Percentiles rank a stretch among this genome's conserved stretches.
These are phyloP conservation scores for Acleris holmiana DNA, from an alignment of 2,888 invertebrate genomes.

Conservation along the genomic window DNA sequence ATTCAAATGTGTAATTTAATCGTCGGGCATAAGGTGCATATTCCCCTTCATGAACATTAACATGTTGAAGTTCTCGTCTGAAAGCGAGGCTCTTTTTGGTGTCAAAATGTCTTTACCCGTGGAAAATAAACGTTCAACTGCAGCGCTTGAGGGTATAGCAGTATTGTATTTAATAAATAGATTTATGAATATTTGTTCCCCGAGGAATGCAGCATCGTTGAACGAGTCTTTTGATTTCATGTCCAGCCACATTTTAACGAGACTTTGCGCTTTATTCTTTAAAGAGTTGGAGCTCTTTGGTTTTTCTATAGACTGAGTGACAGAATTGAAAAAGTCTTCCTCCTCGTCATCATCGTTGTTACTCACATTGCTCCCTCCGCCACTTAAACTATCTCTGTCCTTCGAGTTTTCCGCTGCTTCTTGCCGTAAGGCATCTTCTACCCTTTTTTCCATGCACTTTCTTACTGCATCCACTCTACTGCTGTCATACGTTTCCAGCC, in stretches of 20 bases:
- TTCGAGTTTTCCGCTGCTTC: constrained; percentile 25
- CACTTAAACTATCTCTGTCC: constrained; percentile 36
- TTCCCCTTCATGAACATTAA: constrained; percentile 39
- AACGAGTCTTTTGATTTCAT: no score
- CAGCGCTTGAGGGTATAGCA: constrained; percentile 36
- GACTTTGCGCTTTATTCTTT: constrained; percentile 45
- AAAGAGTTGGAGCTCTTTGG: constrained; percentile 44
- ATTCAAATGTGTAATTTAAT: constrained; percentile 8
- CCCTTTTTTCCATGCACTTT: no score
- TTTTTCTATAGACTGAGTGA: constrained; percentile 41
- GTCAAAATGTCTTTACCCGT: constrained; percentile 44
- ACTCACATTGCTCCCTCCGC: constrained; percentile 30
- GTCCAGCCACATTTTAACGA: constrained; percentile 49
- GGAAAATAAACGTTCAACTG: constrained; percentile 40
- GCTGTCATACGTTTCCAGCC: no score
- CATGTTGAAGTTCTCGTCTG: constrained; percentile 49
- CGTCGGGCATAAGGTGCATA: constrained; percentile 43
- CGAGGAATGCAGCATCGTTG: constrained; percentile 30
- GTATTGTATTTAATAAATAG: constrained; percentile 34
- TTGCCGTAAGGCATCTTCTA: background rate
- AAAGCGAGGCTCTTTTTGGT: constrained; percentile 45
- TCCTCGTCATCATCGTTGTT: constrained; percentile 42
- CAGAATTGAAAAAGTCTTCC: constrained; percentile 43
- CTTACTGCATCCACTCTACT: no score
- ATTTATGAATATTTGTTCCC: constrained; percentile 44